phyloP scores from a whole-genome alignment of 2,888 invertebrate genomes.

The Lysandra bellargus region DNA sequence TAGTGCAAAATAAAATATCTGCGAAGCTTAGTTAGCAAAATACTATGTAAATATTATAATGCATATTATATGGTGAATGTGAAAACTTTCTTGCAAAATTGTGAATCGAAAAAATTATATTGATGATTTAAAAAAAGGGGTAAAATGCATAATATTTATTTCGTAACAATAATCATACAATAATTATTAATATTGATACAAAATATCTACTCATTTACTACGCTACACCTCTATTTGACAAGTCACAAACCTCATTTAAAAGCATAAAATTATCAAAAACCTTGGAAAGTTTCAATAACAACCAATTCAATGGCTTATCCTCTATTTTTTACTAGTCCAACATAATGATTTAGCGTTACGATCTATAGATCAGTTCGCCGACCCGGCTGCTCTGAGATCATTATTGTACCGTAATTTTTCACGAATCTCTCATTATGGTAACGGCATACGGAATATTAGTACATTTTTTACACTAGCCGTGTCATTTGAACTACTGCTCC shows the following conservation, averaged over 20 bases:
- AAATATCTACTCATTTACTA: too few species aligned
- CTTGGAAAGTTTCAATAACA: neutral
- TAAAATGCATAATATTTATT: too few species aligned
- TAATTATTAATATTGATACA: too few species aligned
- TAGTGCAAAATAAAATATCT: too few species aligned
- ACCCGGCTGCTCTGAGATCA: conserved; percentile 26
- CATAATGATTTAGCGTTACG: conserved; percentile 10
- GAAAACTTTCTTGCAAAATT: too few species aligned
- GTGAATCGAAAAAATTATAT: too few species aligned
- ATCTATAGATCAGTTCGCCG: conserved; percentile 21
- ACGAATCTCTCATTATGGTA: conserved; percentile 24
- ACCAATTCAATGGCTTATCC: neutral
- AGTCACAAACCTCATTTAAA: neutral
- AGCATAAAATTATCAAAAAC: neutral
- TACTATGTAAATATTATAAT: too few species aligned
- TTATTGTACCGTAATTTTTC: conserved; percentile 26
- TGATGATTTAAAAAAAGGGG: too few species aligned
- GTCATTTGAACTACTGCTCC: neutral
- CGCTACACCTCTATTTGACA: too few species aligned
- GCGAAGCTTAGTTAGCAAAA: too few species aligned
- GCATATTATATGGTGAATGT: too few species aligned
- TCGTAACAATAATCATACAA: too few species aligned
- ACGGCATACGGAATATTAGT: conserved; percentile 13
- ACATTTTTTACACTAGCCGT: neutral
- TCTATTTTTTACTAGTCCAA: neutral